Base-by-base conservation (phyloP, 2,113 vertebrate genomes). In the Paralichthys olivaceus region DNA sequence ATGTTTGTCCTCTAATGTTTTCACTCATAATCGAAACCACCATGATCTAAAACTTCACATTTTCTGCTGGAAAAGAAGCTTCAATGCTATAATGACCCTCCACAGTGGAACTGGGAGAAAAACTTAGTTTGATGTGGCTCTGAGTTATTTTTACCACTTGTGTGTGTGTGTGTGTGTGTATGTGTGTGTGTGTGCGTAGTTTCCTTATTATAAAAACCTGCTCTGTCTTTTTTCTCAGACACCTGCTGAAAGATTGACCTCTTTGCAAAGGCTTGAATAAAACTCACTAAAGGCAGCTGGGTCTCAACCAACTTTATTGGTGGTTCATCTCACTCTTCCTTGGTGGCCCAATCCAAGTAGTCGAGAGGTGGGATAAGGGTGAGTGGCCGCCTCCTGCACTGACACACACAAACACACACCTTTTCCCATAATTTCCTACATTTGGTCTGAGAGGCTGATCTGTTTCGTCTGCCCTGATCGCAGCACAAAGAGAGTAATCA, bases 401-500 rank as follows among this genome's bases (percentile, higher is more conserved):
- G 13, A 32, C 23, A 73, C 37, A 59, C 63, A 57, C 32, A 69
- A 32, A 63, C 62, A 49, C 40, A 9, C 19, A 8, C 4, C 49
- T 47, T 53, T 77, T 54, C 28, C 47, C 29, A 54, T 62, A 75
- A 77, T 70, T 78, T 61, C n/a, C 57, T 28, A 2, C 23, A 77
- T 72, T 49, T 78, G 61, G 69, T 85, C 47, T 58, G 58, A 69
- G 49, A 75, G 77, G 58, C 75, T 43, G 8, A 28, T 73, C 57
- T 93, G 87, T 92, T 94, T 90, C 77, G 90, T 92, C 91, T 93
- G 75, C 88, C 88, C 80, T 67, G 87, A 87, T 85, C 43, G 68
- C 7, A 11, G 51, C 75, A 74, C 83, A 81, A 78, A 80, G 82
- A 86, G n/a, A 59, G 37, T 29, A 77, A 89, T 89, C 80, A 75